Base-by-base conservation (phyloP, 2,888 invertebrate genomes). In the Sesia bembeciformis region DNA sequence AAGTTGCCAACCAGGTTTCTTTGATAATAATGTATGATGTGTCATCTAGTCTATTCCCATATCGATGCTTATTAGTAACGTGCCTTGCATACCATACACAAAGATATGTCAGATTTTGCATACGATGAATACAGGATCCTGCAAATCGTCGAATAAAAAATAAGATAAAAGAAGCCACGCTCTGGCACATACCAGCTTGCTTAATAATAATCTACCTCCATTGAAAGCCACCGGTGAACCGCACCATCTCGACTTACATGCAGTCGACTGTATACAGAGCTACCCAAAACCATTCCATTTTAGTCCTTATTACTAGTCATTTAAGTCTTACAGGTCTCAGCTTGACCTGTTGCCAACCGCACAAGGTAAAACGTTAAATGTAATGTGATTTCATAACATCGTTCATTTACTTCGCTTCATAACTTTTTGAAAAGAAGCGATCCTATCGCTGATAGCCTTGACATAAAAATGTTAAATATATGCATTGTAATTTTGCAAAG, bases 321-420 rank as follows among this genome's bases (percentile, higher is more conserved):
- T 23, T 23, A 23, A 23, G 23, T 23, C 23, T 23, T 23, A 23
- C 23, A 23, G 23, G 23, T 23, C 23, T 23, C 23, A 23, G 23
- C 23, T 1, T 23, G 23, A 23, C 2, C 23, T 53, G 52, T 51
- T 52, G 56, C 57, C 57, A 58, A 57, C 55, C 56, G 51, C 49
- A 59, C 59, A 60, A 64, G 62, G 63, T 59, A 60, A 50, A 49
- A 42, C 56, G 42, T 53, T 55, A 51, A 57, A 53, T 40, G 57
- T 61, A 63, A 53, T 40, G 57, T 61, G 62, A 62, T 66, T 65
- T 61, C 62, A 63, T 63, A 64, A 67, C 52, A 40, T 41, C 46
- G 54, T 58, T 59, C 55, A 59, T 66, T 64, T 58, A 65, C 60
- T 61, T 57, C 62, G 64, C 4, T 66, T 66, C 63, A 62, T 58